Evolutionary conservation across 2,113 vertebrate species (phyloP), one percentile per base, ranked within the genome.

Genomic region (Corynorhinus townsendii): DNA sequence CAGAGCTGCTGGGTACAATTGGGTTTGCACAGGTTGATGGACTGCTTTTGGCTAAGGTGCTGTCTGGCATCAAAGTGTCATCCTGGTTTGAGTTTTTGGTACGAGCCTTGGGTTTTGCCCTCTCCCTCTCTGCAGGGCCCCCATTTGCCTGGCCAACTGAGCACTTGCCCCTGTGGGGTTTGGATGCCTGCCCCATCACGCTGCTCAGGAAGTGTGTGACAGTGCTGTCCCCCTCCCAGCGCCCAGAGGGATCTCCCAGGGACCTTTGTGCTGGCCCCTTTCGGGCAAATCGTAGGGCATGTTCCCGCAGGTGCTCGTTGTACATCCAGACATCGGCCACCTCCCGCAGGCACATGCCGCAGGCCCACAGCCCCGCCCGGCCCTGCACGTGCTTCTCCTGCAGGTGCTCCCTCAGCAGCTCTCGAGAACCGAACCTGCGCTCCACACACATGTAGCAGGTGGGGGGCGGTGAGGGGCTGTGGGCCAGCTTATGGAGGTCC

Each of bases 391-490:
- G 99, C 94, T 99, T 99, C 97, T 99, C 99, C 97, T 98, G 99
- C 86, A 99, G 98, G 83, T 99, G 99, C 93, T 99, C 99, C 82
- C 99, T 98, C 52, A 99, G 98, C 96, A 99, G 99, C 97, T 99
- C 99, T 43, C 99, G 98, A 0, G 99, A 99, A 98, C 99, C 98
- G 97, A 99, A 99, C 83, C 99, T 99, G 81, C 99, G 99, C 98
- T 99, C 99, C 86, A 99, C 99, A 0, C 99, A 99, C 99, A 99
- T 99, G 98, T 99, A 99, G 97, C 99, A 99, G 69, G 99, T 99
- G 0, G 99, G 99, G 0, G 99, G 99, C 12, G 99, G 99, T 3
- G 99, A 99, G 11, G 99, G 99, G 95, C 99, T 99, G 94, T 99
- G 99, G 11, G 99, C 99, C 66, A 99, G 98, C 96, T 99, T 99